Percentiles rank a stretch among this genome's conserved stretches.
Evolutionary conservation across 2,888 invertebrate genomes (phyloP).

Genomic region (Ariolimax columbianus): DNA sequence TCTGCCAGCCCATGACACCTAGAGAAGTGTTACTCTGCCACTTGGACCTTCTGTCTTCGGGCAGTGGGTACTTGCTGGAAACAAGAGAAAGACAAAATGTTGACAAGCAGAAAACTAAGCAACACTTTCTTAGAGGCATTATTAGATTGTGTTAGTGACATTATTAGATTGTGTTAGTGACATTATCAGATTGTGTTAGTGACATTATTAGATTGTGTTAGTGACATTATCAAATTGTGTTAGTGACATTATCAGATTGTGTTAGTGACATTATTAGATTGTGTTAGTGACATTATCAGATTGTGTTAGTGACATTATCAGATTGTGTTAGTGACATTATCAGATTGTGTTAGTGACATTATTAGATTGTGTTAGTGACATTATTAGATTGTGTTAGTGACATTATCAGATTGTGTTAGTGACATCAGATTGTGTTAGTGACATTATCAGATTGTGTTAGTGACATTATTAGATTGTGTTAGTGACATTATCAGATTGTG

Average conservation of each 20-base stretch:
- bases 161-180: too few relatives aligned
- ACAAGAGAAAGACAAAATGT: too few relatives aligned
- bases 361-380: background rate
- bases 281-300: background rate
- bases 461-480: background rate
- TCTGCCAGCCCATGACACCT: slow-evolving; percentile 52
- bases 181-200: too few relatives aligned
- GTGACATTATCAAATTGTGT: too few relatives aligned
- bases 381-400: background rate
- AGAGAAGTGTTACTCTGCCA: background rate
- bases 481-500: background rate
- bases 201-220: too few relatives aligned
- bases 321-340: background rate
- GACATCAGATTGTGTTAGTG: background rate
- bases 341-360: background rate
- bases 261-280: too few relatives aligned
- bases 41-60: slow-evolving; percentile 12
- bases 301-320: background rate
- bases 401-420: background rate
- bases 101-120: too few relatives aligned
- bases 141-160: too few relatives aligned
- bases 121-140: too few relatives aligned
- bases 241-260: too few relatives aligned
- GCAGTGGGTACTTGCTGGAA: background rate
- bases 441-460: background rate